Evolutionary conservation across 2,888 invertebrate species (phyloP).

Genomic region (Philereme vetulata): DNA sequence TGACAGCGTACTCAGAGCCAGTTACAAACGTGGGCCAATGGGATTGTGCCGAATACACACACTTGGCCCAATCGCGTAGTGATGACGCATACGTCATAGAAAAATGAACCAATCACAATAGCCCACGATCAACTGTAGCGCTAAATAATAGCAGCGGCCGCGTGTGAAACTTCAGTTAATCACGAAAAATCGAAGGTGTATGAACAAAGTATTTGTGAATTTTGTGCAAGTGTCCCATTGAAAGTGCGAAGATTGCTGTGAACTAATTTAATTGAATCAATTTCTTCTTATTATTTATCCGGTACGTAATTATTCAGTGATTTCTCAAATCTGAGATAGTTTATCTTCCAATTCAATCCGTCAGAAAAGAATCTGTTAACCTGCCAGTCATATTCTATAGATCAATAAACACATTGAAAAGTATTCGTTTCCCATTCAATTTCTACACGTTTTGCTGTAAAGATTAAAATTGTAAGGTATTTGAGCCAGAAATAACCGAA

Average conservation of each 20-base stretch:
- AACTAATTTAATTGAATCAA: constrained; percentile 46
- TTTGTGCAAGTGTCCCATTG: constrained; percentile 55
- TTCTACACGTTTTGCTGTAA: not conserved
- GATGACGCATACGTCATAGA: constrained; percentile 70
- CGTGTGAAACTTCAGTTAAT: constrained; percentile 76
- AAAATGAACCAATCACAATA: constrained; percentile 75
- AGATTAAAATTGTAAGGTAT: constrained; percentile 1
- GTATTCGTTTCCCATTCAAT: constrained; percentile 1
- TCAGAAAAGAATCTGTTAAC: constrained; percentile 4
- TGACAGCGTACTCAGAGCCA: constrained; percentile 53
- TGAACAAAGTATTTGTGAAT: constrained; percentile 54
- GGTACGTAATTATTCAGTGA: constrained; percentile 50
- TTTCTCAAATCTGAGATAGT: constrained; percentile 2
- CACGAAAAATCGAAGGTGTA: constrained; percentile 69
- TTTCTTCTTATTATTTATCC: constrained; percentile 44
- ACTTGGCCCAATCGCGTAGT: constrained; percentile 70
- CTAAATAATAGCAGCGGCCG: constrained; percentile 79
- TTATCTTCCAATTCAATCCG: constrained; percentile 24
- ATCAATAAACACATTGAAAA: constrained; percentile 26
- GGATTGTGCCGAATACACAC: constrained; percentile 81
- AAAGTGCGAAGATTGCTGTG: constrained; percentile 66
- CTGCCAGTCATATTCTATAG: constrained; percentile 31
- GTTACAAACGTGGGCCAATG: constrained; percentile 88
- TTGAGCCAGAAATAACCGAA: not conserved
- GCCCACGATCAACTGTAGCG: constrained; percentile 85